Percentiles rank a stretch among this genome's conserved stretches.
phyloP scores from a whole-genome alignment of 2,888 invertebrate genomes.

The Orchesellides sinensis region DNA sequence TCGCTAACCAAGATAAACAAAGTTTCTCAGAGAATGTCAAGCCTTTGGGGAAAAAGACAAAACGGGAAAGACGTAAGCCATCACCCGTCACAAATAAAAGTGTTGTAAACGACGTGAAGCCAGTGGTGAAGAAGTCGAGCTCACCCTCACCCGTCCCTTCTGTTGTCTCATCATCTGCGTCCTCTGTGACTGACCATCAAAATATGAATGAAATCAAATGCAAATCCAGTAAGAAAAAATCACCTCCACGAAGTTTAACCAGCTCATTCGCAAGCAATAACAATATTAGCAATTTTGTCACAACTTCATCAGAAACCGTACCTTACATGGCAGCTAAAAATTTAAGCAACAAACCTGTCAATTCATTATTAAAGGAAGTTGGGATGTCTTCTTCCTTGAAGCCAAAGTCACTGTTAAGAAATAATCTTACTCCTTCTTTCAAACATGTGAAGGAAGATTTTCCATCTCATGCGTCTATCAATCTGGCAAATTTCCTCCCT shows the following conservation, averaged over 20 bases:
- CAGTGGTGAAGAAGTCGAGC: background rate
- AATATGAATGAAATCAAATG: too few species aligned
- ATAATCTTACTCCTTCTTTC: slow-evolving; percentile 16
- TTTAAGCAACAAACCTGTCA: background rate
- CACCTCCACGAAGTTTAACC: background rate
- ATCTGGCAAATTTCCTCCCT: too few species aligned
- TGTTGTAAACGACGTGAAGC: background rate
- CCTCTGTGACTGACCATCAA: too few species aligned
- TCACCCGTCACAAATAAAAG: background rate
- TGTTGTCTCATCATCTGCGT: too few species aligned
- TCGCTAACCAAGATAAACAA: slow-evolving; percentile 37
- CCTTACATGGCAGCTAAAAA: background rate
- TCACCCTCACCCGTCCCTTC: background rate
- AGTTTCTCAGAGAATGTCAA: slow-evolving; percentile 39
- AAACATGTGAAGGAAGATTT: background rate
- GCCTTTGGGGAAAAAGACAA: slow-evolving; percentile 24
- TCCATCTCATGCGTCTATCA: too few species aligned
- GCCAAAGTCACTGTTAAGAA: slow-evolving; percentile 49
- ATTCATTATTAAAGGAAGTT: background rate
- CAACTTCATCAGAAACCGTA: background rate
- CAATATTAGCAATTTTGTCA: background rate
- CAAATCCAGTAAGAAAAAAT: background rate
- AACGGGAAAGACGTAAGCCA: slow-evolving; percentile 22
- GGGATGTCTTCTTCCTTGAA: background rate
- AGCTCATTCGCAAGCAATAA: background rate